phyloP scores from a whole-genome alignment of 2,797 vertebrate genomes.

The Karalla daura region DNA sequence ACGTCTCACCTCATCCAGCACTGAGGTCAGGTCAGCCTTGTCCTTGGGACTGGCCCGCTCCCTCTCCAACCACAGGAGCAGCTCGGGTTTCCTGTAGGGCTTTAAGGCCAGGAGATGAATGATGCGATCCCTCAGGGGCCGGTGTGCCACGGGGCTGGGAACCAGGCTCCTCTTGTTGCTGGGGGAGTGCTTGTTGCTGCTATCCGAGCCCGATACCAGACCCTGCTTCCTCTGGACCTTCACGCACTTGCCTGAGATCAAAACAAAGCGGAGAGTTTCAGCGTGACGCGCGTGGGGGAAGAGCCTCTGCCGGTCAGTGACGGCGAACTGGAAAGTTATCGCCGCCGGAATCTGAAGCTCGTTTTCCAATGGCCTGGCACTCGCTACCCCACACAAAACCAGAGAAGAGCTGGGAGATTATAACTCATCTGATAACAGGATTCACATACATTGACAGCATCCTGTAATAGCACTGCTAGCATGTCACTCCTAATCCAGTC shows the following conservation, averaged over 20 bases:
- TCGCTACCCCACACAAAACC: slow-evolving; percentile 22
- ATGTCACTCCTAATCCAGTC: slow-evolving; percentile 56
- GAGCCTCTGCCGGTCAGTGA: slow-evolving; percentile 1
- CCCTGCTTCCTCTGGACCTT: slow-evolving; percentile 81
- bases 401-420: slow-evolving; percentile 40
- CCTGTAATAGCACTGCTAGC: slow-evolving; percentile 51
- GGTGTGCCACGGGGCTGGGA: slow-evolving; percentile 73
- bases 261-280: slow-evolving; percentile 49
- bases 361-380: slow-evolving; percentile 10
- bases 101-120: slow-evolving; percentile 84
- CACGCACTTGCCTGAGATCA: slow-evolving; percentile 80
- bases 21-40: slow-evolving; percentile 76
- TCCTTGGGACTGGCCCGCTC: slow-evolving; percentile 80
- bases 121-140: slow-evolving; percentile 81
- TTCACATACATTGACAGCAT: slow-evolving; percentile 49
- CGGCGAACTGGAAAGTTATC: slow-evolving; percentile 33
- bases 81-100: slow-evolving; percentile 84
- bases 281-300: slow-evolving; percentile 5
- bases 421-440: slow-evolving; percentile 58
- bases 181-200: slow-evolving; percentile 79
- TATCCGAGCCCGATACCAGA: slow-evolving; percentile 64
- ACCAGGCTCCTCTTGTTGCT: slow-evolving; percentile 80
- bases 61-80: slow-evolving; percentile 83
- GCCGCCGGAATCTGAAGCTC: slow-evolving; percentile 26
- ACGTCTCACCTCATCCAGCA: slow-evolving; percentile 84